Conservation (phyloP, 2,113 vertebrate genomes). For the Onychostruthus taczanowskii region DNA sequence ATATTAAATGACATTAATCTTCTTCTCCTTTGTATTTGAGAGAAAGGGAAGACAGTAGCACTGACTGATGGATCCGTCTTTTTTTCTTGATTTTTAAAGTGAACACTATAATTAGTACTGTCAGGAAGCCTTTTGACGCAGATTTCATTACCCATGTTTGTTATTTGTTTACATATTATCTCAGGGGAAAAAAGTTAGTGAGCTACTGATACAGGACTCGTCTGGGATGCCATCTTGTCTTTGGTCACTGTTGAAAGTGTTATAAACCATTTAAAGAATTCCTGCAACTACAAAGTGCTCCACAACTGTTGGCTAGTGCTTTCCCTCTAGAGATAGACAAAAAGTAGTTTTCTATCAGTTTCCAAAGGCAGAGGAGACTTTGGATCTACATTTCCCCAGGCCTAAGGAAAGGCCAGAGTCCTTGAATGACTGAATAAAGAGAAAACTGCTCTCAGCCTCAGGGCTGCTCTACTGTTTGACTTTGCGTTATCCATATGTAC, state of each 20-base stretch:
- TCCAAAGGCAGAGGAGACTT: background rate
- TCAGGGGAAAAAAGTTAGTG: background rate
- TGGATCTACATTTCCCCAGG: background rate
- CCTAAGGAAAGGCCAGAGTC: background rate
- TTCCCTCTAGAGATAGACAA: background rate
- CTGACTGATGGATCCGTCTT: background rate
- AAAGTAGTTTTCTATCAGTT: background rate
- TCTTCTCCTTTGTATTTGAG: background rate
- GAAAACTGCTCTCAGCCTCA: background rate
- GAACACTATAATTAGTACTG: background rate
- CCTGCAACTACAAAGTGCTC: background rate
- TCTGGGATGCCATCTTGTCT: background rate
- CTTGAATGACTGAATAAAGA: background rate
- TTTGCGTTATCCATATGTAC: background rate
- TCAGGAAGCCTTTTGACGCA: background rate
- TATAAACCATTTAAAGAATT: background rate
- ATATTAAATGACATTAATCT: background rate
- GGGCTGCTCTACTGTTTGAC: background rate
- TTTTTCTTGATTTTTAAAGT: background rate
- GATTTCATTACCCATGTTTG: background rate
- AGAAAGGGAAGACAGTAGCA: background rate
- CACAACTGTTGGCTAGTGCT: background rate
- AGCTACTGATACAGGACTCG: background rate
- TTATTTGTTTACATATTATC: background rate
- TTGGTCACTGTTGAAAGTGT: background rate